These are phyloP conservation scores for Hylia prasina DNA, from an alignment of 2,113 vertebrate genomes.

Conservation along the genomic window DNA sequence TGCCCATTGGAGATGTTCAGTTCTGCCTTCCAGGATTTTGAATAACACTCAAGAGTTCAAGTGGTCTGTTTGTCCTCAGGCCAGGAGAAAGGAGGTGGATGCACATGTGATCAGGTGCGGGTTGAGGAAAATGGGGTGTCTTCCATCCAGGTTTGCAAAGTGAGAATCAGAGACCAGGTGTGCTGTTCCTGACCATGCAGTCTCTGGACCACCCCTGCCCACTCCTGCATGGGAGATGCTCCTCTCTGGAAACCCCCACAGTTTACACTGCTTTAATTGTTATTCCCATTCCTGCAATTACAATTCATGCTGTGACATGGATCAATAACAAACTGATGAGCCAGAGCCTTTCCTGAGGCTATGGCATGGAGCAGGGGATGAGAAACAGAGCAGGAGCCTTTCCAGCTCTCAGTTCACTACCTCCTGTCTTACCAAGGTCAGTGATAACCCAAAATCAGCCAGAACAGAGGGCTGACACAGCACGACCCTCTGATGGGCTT, in stretches of 20 bases:
- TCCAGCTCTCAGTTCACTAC: background rate
- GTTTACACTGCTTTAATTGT: background rate
- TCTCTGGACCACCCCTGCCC: background rate
- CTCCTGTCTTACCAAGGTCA: background rate
- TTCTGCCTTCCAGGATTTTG: background rate
- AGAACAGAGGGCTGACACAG: background rate
- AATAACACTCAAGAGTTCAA: background rate
- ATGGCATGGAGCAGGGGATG: background rate
- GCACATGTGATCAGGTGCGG: background rate
- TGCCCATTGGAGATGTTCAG: background rate
- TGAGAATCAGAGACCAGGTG: background rate
- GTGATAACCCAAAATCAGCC: background rate
- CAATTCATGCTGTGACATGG: background rate
- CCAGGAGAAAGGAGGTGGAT: background rate
- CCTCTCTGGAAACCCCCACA: background rate
- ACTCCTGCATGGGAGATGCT: background rate
- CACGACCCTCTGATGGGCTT: fast-evolving
- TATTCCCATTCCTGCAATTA: background rate
- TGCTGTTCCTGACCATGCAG: background rate
- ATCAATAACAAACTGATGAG: constrained; percentile 7
- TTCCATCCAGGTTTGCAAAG: background rate
- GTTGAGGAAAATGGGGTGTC: background rate
- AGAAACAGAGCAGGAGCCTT: background rate
- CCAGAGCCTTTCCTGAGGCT: background rate
- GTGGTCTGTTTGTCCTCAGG: background rate